Conservation (phyloP, 2,797 vertebrate genomes). For the Diglossa cyanea region DNA sequence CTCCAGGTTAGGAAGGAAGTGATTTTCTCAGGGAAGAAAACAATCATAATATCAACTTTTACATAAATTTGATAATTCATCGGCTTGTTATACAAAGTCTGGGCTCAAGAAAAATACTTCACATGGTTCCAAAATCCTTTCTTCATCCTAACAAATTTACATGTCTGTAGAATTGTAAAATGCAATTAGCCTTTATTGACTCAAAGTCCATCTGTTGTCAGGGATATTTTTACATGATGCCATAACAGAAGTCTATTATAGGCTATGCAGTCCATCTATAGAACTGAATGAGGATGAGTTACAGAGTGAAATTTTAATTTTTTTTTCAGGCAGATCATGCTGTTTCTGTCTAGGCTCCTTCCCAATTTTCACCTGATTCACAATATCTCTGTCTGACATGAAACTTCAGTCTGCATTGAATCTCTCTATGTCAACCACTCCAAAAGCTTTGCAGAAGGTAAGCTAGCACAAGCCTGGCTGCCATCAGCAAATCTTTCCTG, state of each 20-base stretch:
- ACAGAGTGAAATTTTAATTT: not conserved
- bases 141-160: not conserved
- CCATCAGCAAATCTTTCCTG: not conserved
- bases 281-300: not conserved
- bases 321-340: not conserved
- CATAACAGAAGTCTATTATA: not conserved
- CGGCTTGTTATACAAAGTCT: not conserved
- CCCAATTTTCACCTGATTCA: not conserved
- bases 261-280: not conserved
- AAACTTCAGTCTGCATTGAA: not conserved
- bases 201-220: conserved; percentile 5
- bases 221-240: conserved; percentile 18
- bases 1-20: not conserved
- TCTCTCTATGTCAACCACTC: not conserved
- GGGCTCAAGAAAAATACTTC: not conserved
- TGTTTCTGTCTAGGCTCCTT: not conserved
- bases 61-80: not conserved
- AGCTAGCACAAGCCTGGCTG: not conserved
- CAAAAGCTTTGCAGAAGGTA: not conserved
- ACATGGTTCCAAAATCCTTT: not conserved
- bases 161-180: not conserved
- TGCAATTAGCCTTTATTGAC: not conserved
- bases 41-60: not conserved
- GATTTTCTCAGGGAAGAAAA: not conserved
- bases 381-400: not conserved